These are phyloP conservation scores for Lasioglossum marginatum DNA, from an alignment of 2,888 invertebrate genomes.

Conservation along the genomic window DNA sequence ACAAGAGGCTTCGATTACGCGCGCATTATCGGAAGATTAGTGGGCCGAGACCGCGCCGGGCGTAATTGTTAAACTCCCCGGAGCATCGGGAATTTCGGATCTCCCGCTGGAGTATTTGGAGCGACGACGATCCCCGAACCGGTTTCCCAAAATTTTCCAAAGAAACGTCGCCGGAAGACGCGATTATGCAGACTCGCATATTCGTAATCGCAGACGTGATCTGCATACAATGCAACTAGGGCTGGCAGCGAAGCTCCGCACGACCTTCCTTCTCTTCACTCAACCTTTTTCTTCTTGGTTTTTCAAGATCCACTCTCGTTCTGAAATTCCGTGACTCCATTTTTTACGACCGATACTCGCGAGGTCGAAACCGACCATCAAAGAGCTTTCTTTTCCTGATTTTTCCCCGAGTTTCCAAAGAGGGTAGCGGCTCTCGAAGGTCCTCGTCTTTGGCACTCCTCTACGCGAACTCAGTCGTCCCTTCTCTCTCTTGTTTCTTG, in stretches of 20 bases:
- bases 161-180: not conserved
- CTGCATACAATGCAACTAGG: conserved; percentile 78
- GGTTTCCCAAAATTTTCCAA: not conserved
- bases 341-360: conserved; percentile 20
- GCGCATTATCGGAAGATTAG: conserved; percentile 52
- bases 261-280: conserved; percentile 63
- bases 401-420: not conserved
- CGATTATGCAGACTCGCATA: conserved; percentile 63
- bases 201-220: conserved; percentile 76
- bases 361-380: conserved; percentile 42
- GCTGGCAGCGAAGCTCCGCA: conserved; percentile 67
- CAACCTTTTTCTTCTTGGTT: conserved; percentile 38
- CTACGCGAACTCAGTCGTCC: not conserved
- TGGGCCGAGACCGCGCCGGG: not conserved
- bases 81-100: not conserved
- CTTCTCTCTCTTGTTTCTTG: conserved; percentile 1
- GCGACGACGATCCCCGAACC: not conserved
- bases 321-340: conserved; percentile 58
- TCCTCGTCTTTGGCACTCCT: not conserved
- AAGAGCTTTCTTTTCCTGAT: not conserved
- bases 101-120: not conserved
- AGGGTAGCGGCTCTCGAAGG: not conserved
- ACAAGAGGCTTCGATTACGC: conserved; percentile 45
- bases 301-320: conserved; percentile 57
- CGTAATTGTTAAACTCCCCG: conserved; percentile 20